Base-by-base conservation (phyloP, 2,797 vertebrate species). In the Cottoperca gobio region DNA sequence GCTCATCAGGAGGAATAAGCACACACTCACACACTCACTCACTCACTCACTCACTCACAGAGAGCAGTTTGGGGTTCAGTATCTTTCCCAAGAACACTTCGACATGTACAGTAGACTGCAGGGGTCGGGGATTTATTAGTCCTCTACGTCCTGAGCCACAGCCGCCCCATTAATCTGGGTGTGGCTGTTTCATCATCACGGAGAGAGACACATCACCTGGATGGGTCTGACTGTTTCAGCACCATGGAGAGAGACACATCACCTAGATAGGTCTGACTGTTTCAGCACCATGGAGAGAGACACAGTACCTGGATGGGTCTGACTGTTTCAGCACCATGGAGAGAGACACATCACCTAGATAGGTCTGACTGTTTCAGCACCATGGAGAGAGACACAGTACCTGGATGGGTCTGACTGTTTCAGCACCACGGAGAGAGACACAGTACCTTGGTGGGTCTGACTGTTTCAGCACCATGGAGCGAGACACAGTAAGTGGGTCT, bases 211-310 rank as follows among this genome's bases (percentile, higher is more conserved):
- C 4, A 45, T 19, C 9, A 45, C 9, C 8, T n/a, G 1, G 17
- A 3, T 45, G 43, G 43, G 48, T 50, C 7, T 26, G 53, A n/a
- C 28, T 16, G 16, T 10, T 33, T 54, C 17, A 33, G n/a, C n/a
- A n/a, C n/a, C n/a, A n/a, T n/a, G n/a, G n/a, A n/a, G n/a, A n/a
- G n/a, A n/a, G 37, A 13, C 12, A 39, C 13, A 23, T n/a, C n/a
- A n/a, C n/a, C n/a, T 33, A 8, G 0, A 8, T 33, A 31, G n/a
- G 31, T 26, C 26, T 1, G 0, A 33, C 9, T 39, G 8, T 46
- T 68, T 35, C 63, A 52, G 63, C 23, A 40, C 48, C 23, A 52
- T 6, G 62, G 62, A 50, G 33, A 68, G 65, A 45, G 28, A 45
- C 17, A 8, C 46, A 33, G 2, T 11, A 10, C 31, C 16, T 1